Evolutionary conservation across 2,113 vertebrate species (phyloP), one percentile per base, ranked within the genome.

Genomic region (Tragelaphus strepsiceros): DNA sequence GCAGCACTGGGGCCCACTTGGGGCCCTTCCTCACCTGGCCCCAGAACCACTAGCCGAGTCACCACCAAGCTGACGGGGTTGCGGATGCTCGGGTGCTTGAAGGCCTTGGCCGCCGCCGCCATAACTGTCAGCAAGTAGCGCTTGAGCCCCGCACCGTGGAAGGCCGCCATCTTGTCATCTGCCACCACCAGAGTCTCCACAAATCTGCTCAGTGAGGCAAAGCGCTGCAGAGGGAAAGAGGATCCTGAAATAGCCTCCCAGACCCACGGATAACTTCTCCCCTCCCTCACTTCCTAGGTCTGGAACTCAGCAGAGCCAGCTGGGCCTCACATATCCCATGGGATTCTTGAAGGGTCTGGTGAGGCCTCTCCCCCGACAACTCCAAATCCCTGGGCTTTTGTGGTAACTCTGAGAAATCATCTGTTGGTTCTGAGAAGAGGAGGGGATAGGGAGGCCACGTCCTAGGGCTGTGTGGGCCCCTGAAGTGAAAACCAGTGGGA

Each of bases 171-270:
- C 6, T 98, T 97, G 96, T 98, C 98, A 3, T 99, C 99, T 0
- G 99, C 99, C 80, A 99, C 99, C 78, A 99, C 99, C 96, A 99
- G 95, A 15, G 97, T 98, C 98, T 99, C 98, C 98, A 99, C 99
- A 3, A 98, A 99, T 71, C 98, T 98, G 4, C 98, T 98, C 92
- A 99, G 96, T 2, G 99, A 99, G 26, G 97, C 98, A 22, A 99
- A 99, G n/a, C 99, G 98, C 99, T 99, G 86, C 7, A 43, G 54
- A 81, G 16, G 14, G 6, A 30, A 84, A 51, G 46, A 51, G 16
- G 59, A 35, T n/a, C 78, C 58, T 95, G 94, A 90, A 86, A 51
- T 2, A 74, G 53, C n/a, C 10, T 58, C 21, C 53, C 35, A 71
- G 74, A 35, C 59, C 19, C 49, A 0, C 12, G 54, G 28, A 7